A percentile compares a stretch with the other conserved stretches of the same genome.
phyloP scores from a whole-genome alignment of 1,140 invertebrate genomes.

The Psix sp. region DNA sequence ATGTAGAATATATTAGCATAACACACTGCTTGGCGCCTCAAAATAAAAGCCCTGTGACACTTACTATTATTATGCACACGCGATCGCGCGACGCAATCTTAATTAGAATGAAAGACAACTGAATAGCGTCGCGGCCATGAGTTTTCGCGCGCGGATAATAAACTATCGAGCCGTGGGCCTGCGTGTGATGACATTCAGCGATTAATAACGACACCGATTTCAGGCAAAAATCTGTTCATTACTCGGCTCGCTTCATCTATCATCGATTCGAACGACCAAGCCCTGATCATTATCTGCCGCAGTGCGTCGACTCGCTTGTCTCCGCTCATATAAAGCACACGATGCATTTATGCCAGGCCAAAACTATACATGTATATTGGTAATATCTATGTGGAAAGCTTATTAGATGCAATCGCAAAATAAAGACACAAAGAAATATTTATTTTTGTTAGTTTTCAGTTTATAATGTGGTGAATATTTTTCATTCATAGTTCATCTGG shows the following conservation, averaged over 20 bases:
- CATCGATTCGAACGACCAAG: slow-evolving; percentile 55
- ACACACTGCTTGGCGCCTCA: slow-evolving; percentile 37
- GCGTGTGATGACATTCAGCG: slow-evolving; percentile 25
- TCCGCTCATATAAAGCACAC: slow-evolving; percentile 25
- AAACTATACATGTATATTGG: slow-evolving; percentile 4
- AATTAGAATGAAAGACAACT: slow-evolving; percentile 1
- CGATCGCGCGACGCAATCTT: slow-evolving; percentile 8
- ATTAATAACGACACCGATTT: slow-evolving; percentile 41
- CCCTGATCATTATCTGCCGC: slow-evolving; percentile 50
- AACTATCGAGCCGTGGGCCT: slow-evolving; percentile 1
- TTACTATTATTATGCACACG: slow-evolving; percentile 7
- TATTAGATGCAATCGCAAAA: too few species aligned
- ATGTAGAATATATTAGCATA: slow-evolving; percentile 49
- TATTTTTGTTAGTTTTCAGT: too few species aligned
- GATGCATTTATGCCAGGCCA: background rate
- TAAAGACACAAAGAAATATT: too few species aligned
- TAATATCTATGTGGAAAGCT: too few species aligned
- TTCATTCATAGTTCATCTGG: too few species aligned
- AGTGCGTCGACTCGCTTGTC: slow-evolving; percentile 48
- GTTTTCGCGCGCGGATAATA: slow-evolving; percentile 11
- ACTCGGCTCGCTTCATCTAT: slow-evolving; percentile 48
- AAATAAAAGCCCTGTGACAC: slow-evolving; percentile 23
- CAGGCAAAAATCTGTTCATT: slow-evolving; percentile 38
- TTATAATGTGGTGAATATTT: too few species aligned
- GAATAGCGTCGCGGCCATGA: too few species aligned